Base-by-base conservation (phyloP, 1,140 invertebrate genomes). In the Eubasilissa regina region DNA sequence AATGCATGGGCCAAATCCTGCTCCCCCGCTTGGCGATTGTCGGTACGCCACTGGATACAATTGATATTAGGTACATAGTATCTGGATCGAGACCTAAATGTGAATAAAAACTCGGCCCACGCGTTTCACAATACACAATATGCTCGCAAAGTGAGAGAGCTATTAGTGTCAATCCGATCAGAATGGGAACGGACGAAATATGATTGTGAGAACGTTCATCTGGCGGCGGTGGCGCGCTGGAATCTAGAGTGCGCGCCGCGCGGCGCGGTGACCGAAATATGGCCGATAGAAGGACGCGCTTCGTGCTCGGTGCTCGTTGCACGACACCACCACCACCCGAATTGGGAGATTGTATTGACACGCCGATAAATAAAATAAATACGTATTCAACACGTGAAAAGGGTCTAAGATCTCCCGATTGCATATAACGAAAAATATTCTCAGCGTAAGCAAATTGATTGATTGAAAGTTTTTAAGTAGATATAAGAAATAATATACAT, bases 161-260 rank as follows among this genome's bases (percentile, higher is more conserved):
- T 81, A 81, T 81, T 81, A 79, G 80, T 81, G 80, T 81, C 80
- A 79, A 79, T 78, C 80, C 73, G 73, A 76, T 78, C 80, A 70
- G 68, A 81, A 81, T 75, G 80, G 77, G 77, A 75, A 76, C 80
- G 80, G 80, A 79, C 80, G 80, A 81, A 78, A 78, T 75, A 78
- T 76, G 70, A 77, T 77, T 81, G 76, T 81, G 80, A 44, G 73
- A 75, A 75, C 47, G 73, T 75, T 15, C 55, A 56, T 60, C 55
- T 75, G 19, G 56, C 21, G 25, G 72, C 72, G 43, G 56, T 25
- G 25, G 72, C 72, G 43, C 11, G 73, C 55, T 62, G 73, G 73
- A 75, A 75, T 75, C 43, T 75, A 75, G 73, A 60, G n/a, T n/a
- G n/a, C n/a, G n/a, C n/a, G n/a, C n/a, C n/a, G n/a, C n/a, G n/a